phyloP scores from a whole-genome alignment of 1,140 invertebrate species.

The Drosophila ogumai region DNA sequence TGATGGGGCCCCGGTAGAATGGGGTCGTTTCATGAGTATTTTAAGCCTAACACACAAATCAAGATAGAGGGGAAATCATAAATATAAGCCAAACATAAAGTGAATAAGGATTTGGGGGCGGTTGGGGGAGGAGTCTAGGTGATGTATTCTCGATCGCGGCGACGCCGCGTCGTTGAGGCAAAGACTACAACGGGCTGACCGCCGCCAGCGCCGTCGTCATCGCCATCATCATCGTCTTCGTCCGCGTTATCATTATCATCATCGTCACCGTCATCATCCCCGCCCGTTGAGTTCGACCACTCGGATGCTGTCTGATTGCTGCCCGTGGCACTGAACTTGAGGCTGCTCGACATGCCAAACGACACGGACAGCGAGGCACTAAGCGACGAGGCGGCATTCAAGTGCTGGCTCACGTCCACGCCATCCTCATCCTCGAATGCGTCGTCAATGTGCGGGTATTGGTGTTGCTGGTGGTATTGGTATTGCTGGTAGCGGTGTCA shows the following conservation, averaged over 20 bases:
- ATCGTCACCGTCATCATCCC: constrained; percentile 55
- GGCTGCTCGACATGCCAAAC: constrained; percentile 77
- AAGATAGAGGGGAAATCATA: constrained; percentile 23
- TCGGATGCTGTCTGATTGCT: constrained; percentile 73
- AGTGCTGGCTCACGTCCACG: constrained; percentile 70
- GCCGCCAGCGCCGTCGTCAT: constrained; percentile 38
- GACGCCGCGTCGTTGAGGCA: constrained; percentile 60
- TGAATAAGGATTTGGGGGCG: constrained; percentile 24
- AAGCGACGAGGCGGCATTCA: constrained; percentile 66
- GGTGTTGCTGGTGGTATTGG: constrained; percentile 64
- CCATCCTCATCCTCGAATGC: constrained; percentile 64
- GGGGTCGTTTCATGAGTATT: constrained; percentile 65
- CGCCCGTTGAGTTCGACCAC: constrained; percentile 77
- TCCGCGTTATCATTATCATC: constrained; percentile 40
- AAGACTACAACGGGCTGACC: constrained; percentile 61
- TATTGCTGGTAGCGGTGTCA: constrained; percentile 81
- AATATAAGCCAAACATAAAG: constrained; percentile 22
- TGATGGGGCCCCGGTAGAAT: constrained; percentile 47
- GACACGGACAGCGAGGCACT: constrained; percentile 77
- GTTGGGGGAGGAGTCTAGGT: constrained; percentile 47
- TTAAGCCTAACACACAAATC: constrained; percentile 34
- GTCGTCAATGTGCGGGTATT: constrained; percentile 54
- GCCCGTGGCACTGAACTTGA: constrained; percentile 76
- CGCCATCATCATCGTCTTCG: constrained; percentile 42
- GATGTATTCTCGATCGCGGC: constrained; percentile 70